Percentiles rank a stretch among this genome's conserved stretches.
Evolutionary conservation across 2,888 invertebrate species (phyloP).

Genomic region (Apoda limacodes): DNA sequence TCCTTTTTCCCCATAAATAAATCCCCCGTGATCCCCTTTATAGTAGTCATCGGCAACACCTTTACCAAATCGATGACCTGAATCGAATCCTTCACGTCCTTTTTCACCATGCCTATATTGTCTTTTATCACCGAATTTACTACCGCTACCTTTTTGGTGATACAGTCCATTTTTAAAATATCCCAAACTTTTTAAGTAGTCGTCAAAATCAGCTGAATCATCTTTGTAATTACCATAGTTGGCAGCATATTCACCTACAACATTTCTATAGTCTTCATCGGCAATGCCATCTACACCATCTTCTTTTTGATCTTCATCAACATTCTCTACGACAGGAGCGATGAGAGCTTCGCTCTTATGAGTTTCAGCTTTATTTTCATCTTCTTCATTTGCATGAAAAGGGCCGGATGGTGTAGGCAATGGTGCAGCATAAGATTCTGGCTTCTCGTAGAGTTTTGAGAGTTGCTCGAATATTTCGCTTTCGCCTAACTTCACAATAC

Average conservation of each 20-base stretch:
- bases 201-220: constrained; percentile 32
- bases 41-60: constrained; percentile 67
- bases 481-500: constrained; percentile 57
- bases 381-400: constrained; percentile 34
- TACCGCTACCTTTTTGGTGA: constrained; percentile 43
- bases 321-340: constrained; percentile 51
- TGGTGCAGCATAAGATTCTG: constrained; percentile 42
- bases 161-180: constrained; percentile 36
- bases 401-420: constrained; percentile 34
- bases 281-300: constrained; percentile 40
- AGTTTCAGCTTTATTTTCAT: constrained; percentile 37
- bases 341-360: constrained; percentile 32
- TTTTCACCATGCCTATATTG: constrained; percentile 62
- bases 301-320: constrained; percentile 25
- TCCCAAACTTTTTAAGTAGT: constrained; percentile 41
- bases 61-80: constrained; percentile 59
- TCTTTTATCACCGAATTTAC: constrained; percentile 46
- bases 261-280: constrained; percentile 43
- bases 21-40: constrained; percentile 62
- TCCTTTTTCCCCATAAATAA: constrained; percentile 60
- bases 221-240: constrained; percentile 39
- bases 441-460: constrained; percentile 44
- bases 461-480: constrained; percentile 55
- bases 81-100: constrained; percentile 62
- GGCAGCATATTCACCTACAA: constrained; percentile 37